Percentiles rank a stretch among this genome's conserved stretches.
Evolutionary conservation across 2,797 vertebrate genomes (phyloP).

Genomic region (Pipistrellus nathusii): DNA sequence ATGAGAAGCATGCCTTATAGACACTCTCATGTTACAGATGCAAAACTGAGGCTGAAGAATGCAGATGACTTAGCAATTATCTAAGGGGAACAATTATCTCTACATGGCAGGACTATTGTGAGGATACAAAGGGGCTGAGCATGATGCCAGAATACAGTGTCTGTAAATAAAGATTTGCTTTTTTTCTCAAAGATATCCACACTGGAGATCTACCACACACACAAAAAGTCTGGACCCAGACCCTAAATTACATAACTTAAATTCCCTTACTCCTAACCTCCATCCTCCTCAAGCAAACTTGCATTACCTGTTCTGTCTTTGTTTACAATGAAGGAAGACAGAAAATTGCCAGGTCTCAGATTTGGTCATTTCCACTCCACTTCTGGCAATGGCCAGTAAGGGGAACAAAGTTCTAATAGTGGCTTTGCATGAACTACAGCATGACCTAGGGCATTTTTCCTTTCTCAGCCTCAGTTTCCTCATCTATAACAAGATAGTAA

Average conservation of each 20-base stretch:
- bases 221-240: background rate
- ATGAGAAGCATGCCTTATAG: conserved; percentile 1
- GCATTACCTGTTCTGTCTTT: background rate
- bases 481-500: background rate
- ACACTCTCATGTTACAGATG: background rate
- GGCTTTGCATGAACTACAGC: background rate
- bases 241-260: background rate
- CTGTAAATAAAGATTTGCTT: conserved; percentile 1
- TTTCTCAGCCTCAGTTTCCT: conserved; percentile 17
- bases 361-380: background rate
- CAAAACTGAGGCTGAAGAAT: background rate
- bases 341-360: background rate
- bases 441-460: background rate
- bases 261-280: background rate
- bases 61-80: background rate
- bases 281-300: background rate
- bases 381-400: background rate
- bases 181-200: background rate
- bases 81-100: conserved; percentile 5
- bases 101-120: background rate
- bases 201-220: background rate
- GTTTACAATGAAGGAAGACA: background rate
- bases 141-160: background rate
- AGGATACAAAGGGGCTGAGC: background rate
- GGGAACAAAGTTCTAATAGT: background rate